Base-by-base conservation (phyloP, 2,797 vertebrate genomes). In the Rhynchotus rufescens region DNA sequence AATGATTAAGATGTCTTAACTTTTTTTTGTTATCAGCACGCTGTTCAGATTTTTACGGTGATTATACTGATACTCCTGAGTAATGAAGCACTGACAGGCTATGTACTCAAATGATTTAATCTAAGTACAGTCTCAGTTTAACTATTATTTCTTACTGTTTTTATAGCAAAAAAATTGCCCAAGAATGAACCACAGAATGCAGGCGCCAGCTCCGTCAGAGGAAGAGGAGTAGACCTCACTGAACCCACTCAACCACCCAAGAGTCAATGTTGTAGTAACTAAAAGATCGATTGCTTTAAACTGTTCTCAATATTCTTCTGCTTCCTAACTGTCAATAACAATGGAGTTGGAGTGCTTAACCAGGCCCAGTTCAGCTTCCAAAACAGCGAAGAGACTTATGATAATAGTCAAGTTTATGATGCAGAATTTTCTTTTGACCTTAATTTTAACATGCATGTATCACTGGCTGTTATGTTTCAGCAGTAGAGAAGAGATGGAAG, bases 201-300 rank as follows among this genome's bases (percentile, higher is more conserved):
- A 69, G 98, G 98, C 89, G 94, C 98, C 76, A 98, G 92, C 96
- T 98, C 98, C 74, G 97, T 98, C 71, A 98, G 99, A 97, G 99
- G 98, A 98, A 98, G 98, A 97, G 99, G 99, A 60, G 99, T 99
- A 97, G 99, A 99, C 97, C 99, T 99, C 97, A 99, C 99, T 52
- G 99, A 99, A 98, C 98, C 99, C 57, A 98, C 98, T 80, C 99
- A 99, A 96, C 98, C 98, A 96, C 96, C 98, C 97, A 99, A 98
- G 98, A 98, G 98, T 92, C 97, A 99, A 97, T 99, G 99, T 98
- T 99, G 99, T 98, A 99, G 98, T 98, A 99, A 99, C 98, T 99
- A 98, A 98, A 95, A 69, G 90, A 95, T 93, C 96, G 85, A 82
- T 94, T 94, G 87, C 95, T 97, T 95, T 96, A 95, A 97, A 97